Evolutionary conservation across 53 echinoderm and acorn worm genomes (phyloP), one percentile per base, ranked within the genome.

Genomic region (Echinometra lucunter): DNA sequence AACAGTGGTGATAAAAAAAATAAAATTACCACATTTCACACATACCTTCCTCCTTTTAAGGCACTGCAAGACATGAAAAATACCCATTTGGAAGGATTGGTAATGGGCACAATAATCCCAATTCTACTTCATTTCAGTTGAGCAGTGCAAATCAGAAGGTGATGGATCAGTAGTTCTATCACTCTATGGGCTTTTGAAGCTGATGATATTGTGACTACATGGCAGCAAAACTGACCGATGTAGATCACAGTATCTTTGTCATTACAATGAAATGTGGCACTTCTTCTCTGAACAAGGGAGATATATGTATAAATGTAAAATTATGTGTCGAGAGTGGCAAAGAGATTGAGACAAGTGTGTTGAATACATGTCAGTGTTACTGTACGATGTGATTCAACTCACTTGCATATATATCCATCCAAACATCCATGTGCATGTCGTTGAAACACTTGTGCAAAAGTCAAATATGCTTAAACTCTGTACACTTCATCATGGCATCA

Each of bases 331-430:
- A 78, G 42, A 78, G 78, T 78, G 78, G 42, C 78, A 40, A 40
- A 42, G 38, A n/a, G 21, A 40, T 78, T 38, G 5, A 58, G 21
- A 90, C n/a, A 32, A 44, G 32, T 92, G 67, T 44, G 44, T 27
- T 69, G 92, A 92, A 92, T 92, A 92, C 92, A 92, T 92, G 92
- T 67, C 92, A 92, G 92, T 92, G 92, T 44, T 15, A 92, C 92
- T 92, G 72, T 45, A 67, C 92, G 74, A 92, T 92, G 92, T 92
- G 92, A 92, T 92, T 92, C 92, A 66, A 11, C 63, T 60, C 19
- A 60, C 38, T 53, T 49, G 88, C 6, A n/a, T n/a, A n/a, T n/a
- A n/a, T n/a, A n/a, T n/a, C n/a, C n/a, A n/a, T n/a, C n/a, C n/a
- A n/a, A n/a, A 78, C 17, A 45, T 88, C 56, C 32, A 53, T 42